phyloP scores from a whole-genome alignment of 1,140 invertebrate species.

The Venturia canescens region DNA sequence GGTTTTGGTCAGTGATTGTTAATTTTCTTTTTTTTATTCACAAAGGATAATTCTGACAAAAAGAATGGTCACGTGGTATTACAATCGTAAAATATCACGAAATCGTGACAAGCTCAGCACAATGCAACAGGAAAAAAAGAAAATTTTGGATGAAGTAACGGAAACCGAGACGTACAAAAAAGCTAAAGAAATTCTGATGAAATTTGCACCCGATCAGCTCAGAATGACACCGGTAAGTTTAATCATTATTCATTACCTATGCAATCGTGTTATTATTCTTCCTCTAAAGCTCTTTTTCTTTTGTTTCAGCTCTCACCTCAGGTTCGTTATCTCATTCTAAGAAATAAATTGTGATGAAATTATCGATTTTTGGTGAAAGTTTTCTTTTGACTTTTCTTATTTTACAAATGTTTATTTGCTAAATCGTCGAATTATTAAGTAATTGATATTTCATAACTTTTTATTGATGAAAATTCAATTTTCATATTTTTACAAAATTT shows the following conservation, averaged over 20 bases:
- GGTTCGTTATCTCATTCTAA: conserved; percentile 50
- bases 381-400: no score
- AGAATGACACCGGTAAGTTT: conserved; percentile 68
- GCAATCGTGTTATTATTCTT: conserved; percentile 29
- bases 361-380: no score
- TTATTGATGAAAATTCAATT: no score
- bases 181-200: conserved; percentile 93
- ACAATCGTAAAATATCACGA: conserved; percentile 87
- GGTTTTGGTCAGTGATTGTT: not conserved
- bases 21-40: conserved; percentile 58
- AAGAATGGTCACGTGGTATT: conserved; percentile 91
- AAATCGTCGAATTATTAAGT: no score
- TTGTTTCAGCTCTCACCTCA: conserved; percentile 63
- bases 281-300: conserved; percentile 33
- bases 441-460: no score
- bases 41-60: conserved; percentile 89
- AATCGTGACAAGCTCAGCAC: conserved; percentile 87
- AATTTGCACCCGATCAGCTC: conserved; percentile 86
- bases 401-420: no score
- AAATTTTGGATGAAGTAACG: conserved; percentile 96
- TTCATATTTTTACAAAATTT: no score
- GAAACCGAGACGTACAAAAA: conserved; percentile 99
- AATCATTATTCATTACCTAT: conserved; percentile 29
- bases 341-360: no score
- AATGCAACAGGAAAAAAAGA: conserved; percentile 89